Percentiles rank a stretch among this genome's conserved stretches.
phyloP scores from a whole-genome alignment of 1,140 invertebrate genomes.

The Bacillus rossius region DNA sequence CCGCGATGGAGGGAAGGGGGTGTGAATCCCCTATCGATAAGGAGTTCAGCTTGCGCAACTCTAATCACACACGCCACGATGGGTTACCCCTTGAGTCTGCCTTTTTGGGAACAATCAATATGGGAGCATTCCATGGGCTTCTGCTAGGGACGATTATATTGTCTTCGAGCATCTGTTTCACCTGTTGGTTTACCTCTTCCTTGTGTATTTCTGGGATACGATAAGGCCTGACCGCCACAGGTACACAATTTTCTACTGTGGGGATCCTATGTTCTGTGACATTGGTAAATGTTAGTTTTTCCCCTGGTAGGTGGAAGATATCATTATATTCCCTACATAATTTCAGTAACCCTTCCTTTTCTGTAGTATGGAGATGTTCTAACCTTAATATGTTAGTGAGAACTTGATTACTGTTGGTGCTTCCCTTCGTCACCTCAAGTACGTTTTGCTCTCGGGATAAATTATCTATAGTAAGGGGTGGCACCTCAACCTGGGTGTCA shows the following conservation, averaged over 20 bases:
- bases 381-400: too few relatives aligned
- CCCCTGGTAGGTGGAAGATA: constrained; percentile 10
- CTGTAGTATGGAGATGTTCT: constrained; percentile 9
- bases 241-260: not conserved
- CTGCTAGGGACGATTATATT: constrained; percentile 7
- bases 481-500: too few relatives aligned
- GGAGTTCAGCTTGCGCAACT: constrained; percentile 39
- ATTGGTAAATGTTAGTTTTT: constrained; percentile 7
- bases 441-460: too few relatives aligned
- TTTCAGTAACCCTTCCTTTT: constrained; percentile 1
- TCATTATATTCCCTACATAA: constrained; percentile 1
- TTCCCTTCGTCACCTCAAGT: too few relatives aligned
- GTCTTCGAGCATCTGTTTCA: constrained; percentile 6
- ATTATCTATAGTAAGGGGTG: too few relatives aligned
- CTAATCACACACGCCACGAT: constrained; percentile 28
- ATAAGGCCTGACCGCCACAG: not conserved
- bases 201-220: constrained; percentile 1
- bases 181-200: constrained; percentile 1
- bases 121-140: constrained; percentile 1
- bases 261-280: constrained; percentile 6
- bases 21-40: constrained; percentile 38
- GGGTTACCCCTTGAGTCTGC: not conserved
- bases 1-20: too few relatives aligned
- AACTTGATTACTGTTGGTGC: too few relatives aligned
- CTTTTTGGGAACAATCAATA: constrained; percentile 14